Conservation (phyloP, 2,797 vertebrate genomes). For the Cryptoblepharus egeriae region DNA sequence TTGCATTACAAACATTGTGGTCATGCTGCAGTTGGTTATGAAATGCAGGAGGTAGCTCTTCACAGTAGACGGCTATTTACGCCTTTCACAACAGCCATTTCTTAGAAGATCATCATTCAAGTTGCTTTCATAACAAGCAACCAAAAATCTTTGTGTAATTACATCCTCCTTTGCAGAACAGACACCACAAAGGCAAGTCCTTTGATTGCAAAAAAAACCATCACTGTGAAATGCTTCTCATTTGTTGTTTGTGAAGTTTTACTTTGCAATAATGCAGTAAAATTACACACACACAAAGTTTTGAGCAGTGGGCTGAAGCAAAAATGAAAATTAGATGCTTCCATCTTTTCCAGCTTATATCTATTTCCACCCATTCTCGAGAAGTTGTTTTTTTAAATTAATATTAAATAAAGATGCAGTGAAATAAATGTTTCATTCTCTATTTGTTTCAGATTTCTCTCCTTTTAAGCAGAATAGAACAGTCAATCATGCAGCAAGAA, state of each 20-base stretch:
- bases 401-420: background rate
- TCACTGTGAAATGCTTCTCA: background rate
- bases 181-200: too few species aligned
- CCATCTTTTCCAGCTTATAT: background rate
- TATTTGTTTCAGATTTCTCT: slow-evolving; percentile 78
- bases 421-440: background rate
- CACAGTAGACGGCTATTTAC: background rate
- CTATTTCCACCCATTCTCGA: background rate
- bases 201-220: background rate
- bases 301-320: background rate
- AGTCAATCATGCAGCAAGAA: slow-evolving; percentile 79
- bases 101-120: background rate
- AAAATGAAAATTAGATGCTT: background rate
- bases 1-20: too few species aligned
- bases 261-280: background rate
- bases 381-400: background rate
- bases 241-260: background rate
- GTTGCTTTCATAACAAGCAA: background rate
- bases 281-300: too few species aligned
- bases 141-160: background rate
- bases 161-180: background rate
- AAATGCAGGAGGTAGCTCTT: background rate
- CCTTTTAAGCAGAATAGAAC: slow-evolving; percentile 78
- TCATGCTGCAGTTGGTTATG: background rate
- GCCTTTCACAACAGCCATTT: background rate